Conservation (phyloP, 2,888 invertebrate genomes). For the Thereva unica region DNA sequence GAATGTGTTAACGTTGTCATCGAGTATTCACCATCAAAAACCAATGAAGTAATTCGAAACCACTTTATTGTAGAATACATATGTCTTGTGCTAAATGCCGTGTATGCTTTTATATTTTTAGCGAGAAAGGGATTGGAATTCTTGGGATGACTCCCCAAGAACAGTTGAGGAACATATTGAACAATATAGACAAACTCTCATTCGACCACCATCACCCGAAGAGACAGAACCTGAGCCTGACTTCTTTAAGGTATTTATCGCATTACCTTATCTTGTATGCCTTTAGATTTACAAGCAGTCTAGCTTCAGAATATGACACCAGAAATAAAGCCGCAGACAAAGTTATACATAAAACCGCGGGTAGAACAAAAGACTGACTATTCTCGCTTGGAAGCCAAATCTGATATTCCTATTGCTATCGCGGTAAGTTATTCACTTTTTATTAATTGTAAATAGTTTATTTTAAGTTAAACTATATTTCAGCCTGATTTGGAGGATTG, state of each 20-base stretch:
- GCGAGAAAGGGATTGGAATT: slow-evolving; percentile 61
- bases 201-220: slow-evolving; percentile 56
- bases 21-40: slow-evolving; percentile 46
- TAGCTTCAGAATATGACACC: slow-evolving; percentile 64
- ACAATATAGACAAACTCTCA: slow-evolving; percentile 63
- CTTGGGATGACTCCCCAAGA: slow-evolving; percentile 65
- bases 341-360: slow-evolving; percentile 60
- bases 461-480: slow-evolving; percentile 13
- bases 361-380: slow-evolving; percentile 50
- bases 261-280: not conserved
- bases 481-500: slow-evolving; percentile 62
- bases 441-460: not conserved
- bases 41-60: slow-evolving; percentile 13
- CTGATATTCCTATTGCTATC: slow-evolving; percentile 58
- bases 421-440: slow-evolving; percentile 47
- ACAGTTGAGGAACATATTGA: slow-evolving; percentile 68
- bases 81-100: not conserved
- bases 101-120: slow-evolving; percentile 41
- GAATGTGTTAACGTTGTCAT: slow-evolving; percentile 63
- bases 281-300: slow-evolving; percentile 15
- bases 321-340: slow-evolving; percentile 64
- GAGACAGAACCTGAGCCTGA: slow-evolving; percentile 60
- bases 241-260: slow-evolving; percentile 61
- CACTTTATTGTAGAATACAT: not conserved
- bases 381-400: slow-evolving; percentile 59